phyloP scores from a whole-genome alignment of 2,797 vertebrate genomes.

The Chaunax sp. region DNA sequence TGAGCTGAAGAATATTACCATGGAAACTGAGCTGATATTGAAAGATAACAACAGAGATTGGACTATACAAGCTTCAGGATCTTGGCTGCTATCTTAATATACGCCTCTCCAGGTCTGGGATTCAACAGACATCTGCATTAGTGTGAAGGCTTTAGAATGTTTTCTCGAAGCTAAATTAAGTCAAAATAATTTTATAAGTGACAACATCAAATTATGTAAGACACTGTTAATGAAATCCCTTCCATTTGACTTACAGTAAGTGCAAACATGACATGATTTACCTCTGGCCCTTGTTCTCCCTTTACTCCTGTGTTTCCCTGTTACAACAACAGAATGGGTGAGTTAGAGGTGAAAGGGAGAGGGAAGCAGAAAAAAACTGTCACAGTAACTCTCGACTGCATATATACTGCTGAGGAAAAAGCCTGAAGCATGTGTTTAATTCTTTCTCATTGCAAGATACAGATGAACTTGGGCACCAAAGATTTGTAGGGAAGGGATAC shows the following conservation, averaged over 20 bases:
- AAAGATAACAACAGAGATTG: slow-evolving; percentile 14
- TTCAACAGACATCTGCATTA: slow-evolving; percentile 10
- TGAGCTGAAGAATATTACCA: slow-evolving; percentile 42
- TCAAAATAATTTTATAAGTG: not conserved
- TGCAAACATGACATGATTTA: slow-evolving; percentile 59
- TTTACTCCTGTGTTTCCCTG: slow-evolving; percentile 85
- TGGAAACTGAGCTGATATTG: slow-evolving; percentile 45
- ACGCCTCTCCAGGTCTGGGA: not conserved
- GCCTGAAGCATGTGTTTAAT: too few species aligned
- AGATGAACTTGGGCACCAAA: too few species aligned
- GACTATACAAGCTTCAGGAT: not conserved
- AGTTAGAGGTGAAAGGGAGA: not conserved
- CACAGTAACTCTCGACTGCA: too few species aligned
- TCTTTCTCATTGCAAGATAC: too few species aligned
- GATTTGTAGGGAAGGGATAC: too few species aligned
- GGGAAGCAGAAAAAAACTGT: not conserved
- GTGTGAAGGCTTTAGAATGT: not conserved
- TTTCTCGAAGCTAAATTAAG: not conserved
- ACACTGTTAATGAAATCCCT: not conserved
- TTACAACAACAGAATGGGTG: slow-evolving; percentile 45
- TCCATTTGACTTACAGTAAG: slow-evolving; percentile 2
- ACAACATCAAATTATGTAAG: not conserved
- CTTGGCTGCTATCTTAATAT: slow-evolving; percentile 1
- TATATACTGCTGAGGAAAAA: too few species aligned
- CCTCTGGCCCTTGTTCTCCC: slow-evolving; percentile 89